These are phyloP conservation scores for Tryphoninae sp. DNA, from an alignment of 2,888 invertebrate genomes.

Conservation along the genomic window DNA sequence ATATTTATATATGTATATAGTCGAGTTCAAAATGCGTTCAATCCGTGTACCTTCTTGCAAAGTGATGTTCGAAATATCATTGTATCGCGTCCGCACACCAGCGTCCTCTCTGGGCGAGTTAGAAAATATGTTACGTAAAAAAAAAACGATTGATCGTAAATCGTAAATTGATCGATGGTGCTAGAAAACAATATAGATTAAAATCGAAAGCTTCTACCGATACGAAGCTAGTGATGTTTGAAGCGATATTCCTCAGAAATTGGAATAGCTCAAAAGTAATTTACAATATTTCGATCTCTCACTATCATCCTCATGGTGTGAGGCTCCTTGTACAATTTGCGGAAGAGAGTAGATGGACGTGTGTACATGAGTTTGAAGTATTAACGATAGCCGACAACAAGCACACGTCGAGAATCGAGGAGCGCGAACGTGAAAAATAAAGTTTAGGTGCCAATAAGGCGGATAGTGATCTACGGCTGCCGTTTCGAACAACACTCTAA, in stretches of 20 bases:
- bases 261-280: conserved; percentile 27
- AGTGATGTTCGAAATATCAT: neutral
- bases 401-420: conserved; percentile 15
- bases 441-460: conserved; percentile 34
- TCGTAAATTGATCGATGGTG: neutral
- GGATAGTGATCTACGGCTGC: neutral
- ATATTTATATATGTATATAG: neutral
- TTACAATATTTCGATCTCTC: conserved; percentile 30
- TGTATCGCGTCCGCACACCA: neutral
- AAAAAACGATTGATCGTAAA: neutral
- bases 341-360: conserved; percentile 19
- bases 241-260: neutral
- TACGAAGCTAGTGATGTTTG: conserved; percentile 14
- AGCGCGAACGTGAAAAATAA: conserved; percentile 24
- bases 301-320: conserved; percentile 10
- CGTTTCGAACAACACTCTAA: conserved; percentile 2
- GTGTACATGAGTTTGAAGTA: conserved; percentile 28
- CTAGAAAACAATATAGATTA: conserved; percentile 15
- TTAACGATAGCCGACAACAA: conserved; percentile 31
- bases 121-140: conserved; percentile 1
- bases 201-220: conserved; percentile 5
- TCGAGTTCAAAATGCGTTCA: neutral
- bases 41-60: neutral
- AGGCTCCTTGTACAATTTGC: neutral
- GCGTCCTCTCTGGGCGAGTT: conserved; percentile 13